Base-by-base conservation (phyloP, 2,113 vertebrate species). In the Hippolais icterina region DNA sequence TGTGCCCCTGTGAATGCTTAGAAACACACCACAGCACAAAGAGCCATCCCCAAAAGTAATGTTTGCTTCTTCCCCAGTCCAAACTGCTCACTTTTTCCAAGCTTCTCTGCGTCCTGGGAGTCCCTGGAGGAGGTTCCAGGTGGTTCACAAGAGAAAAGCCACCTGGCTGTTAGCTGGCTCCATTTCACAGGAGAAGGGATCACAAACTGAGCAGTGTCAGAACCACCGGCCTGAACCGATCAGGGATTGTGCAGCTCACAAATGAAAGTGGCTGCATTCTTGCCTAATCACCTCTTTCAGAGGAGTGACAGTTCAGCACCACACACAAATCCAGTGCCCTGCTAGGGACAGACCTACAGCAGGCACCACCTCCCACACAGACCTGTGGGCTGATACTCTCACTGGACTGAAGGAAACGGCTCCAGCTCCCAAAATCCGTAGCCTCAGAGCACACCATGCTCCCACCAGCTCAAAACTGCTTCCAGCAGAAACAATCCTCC, bases 401-500 rank as follows among this genome's bases (percentile, higher is more conserved):
- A 14, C 29, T 21, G 74, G 19, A 22, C 33, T 8, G 47, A 63
- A 52, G 65, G 53, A 87, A 12, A 5, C 0, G 0, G 33, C 52
- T 54, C 27, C 63, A 46, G 2, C 15, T 54, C 39, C 47, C 1
- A 0, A 18, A 23, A 60, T 15, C 35, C 0, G 0, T 1, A 6
- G 33, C 47, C 57, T 59, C 35, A 0, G 1, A 50, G 63, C 12
- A 42, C 59, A n/a, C 4, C 27, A 2, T 0, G 4, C 17, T 78
- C 53, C 35, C 47, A 44, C 8, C 59, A 57, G 49, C 44, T 25
- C 2, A 1, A 44, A 75, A 33, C 37, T 37, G 33, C 75, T 86
- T 41, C n/a, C 83, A 74, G 47, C 14, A 2, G 66, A 25, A 49
- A 33, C 37, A 72, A n/a, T 31, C 46, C 63, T 22, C 46, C 41